Evolutionary conservation across 2,888 invertebrate species (phyloP), one percentile per base, ranked within the genome.

Genomic region (Stenodera caucasica): DNA sequence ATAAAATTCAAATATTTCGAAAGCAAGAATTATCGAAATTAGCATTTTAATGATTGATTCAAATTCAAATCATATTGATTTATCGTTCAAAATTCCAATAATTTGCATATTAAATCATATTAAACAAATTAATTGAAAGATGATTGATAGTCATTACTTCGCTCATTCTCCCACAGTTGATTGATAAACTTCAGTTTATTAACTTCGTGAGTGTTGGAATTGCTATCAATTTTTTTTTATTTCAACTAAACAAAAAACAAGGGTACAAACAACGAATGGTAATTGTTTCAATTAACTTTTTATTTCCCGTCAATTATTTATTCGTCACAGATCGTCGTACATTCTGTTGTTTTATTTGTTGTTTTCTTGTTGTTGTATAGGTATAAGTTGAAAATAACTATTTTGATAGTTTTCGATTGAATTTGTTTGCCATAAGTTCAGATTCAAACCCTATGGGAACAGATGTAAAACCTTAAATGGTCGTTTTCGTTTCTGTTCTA

Each of bases 381-480:
- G 9, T 49, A 12, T 26, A 54, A 54, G 21, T 23, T 26, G 26
- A 29, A n/a, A 30, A 40, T 55, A 29, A 63, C 66, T 67, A 63
- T 71, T 69, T 68, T 9, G 15, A 71, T 67, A 66, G 66, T 67
- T 69, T 57, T n/a, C 58, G 65, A 70, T 71, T 70, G 68, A 68
- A 70, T 67, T 68, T 61, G 61, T 57, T 29, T 58, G 57, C 67
- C 66, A 66, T 70, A 71, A 77, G 78, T 72, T 65, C 64, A 69
- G 78, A 75, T 75, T 69, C 77, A 67, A 77, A 77, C 77, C 78
- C 76, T 77, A 70, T 67, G 69, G 77, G 77, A 76, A 76, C 73
- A 69, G 72, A 60, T 56, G 57, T 59, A 63, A 70, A 70, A 70
- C 77, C 76, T 78, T 71, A 73, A 77, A 74, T 76, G 77, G 75